These are phyloP conservation scores for Lipophrys pholis DNA, from an alignment of 2,113 vertebrate genomes.

Conservation along the genomic window DNA sequence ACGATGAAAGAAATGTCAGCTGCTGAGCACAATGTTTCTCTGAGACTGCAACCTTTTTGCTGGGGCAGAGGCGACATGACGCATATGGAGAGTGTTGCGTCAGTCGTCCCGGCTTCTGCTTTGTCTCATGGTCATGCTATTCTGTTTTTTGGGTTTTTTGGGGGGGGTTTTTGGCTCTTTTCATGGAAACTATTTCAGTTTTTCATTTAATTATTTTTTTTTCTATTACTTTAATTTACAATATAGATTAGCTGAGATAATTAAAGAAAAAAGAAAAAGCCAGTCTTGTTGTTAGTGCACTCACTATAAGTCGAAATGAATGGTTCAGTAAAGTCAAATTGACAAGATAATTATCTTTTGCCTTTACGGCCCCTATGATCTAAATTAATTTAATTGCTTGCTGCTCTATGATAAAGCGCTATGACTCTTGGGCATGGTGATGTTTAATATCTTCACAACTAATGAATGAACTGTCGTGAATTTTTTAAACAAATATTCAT, in stretches of 20 bases:
- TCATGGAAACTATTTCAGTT: too few relatives aligned
- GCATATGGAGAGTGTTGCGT: neutral
- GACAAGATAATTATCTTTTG: constrained; percentile 7
- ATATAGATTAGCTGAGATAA: constrained; percentile 1
- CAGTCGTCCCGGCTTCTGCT: constrained; percentile 14
- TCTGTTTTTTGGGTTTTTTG: too few relatives aligned
- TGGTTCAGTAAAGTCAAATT: constrained; percentile 3
- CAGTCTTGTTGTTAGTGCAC: neutral
- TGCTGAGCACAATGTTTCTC: constrained; percentile 37
- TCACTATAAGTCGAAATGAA: neutral
- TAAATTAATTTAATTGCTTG: constrained; percentile 14
- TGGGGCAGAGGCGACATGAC: neutral
- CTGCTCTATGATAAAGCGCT: neutral
- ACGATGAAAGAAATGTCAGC: constrained; percentile 55
- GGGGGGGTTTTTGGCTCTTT: too few relatives aligned
- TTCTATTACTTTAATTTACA: neutral
- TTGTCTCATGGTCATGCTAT: neutral
- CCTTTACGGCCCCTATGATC: constrained; percentile 23
- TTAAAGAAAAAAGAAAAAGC: neutral
- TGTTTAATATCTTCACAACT: neutral
- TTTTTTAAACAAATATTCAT: neutral
- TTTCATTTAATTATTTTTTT: too few relatives aligned
- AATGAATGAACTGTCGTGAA: neutral
- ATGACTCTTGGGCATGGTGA: neutral
- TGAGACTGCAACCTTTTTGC: constrained; percentile 41